Base-by-base conservation (phyloP, 2,797 vertebrate species). In the Halcyon smyrnensis region DNA sequence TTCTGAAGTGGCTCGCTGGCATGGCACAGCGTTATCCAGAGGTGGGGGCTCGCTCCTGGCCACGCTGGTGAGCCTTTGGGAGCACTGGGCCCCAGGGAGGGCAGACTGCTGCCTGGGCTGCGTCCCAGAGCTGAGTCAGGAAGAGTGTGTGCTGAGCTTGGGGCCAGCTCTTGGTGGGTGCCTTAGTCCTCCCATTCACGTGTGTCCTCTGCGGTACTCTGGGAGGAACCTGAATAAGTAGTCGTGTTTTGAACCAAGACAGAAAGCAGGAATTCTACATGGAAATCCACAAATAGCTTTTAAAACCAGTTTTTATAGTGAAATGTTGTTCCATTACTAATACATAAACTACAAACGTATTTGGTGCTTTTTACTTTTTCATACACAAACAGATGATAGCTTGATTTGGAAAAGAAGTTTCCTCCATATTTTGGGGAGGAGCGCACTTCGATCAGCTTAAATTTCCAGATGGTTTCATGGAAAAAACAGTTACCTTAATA, bases 391-490 rank as follows among this genome's bases (percentile, higher is more conserved):
- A 2, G 32, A 10, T 89, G 30, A 15, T 53, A 27, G 14, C 4
- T 68, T 89, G 48, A 23, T 87, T 90, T 68, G 74, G 41, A 17
- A 12, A 46, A 88, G 34, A 68, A 54, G 28, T 79, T 80, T 85
- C 12, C 15, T 62, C 12, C 45, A 24, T 87, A 37, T 91, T 71
- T 62, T 54, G 53, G 30, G 36, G 19, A 87, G 46, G 34, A 84
- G 27, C 21, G 39, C 3, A 1, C 37, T 90, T 84, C 51, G 32
- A 75, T 86, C 45, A 69, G 15, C 46, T 36, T 81, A 56, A 51
- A 36, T 84, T 94, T 86, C 27, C 71, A 81, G 68, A 82, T 43
- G 50, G 23, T 65, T 94, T 93, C 2, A 13, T 8, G 14, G 57
- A 81, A 91, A 71, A 71, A 73, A 6, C 65, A 19, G 41, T 84